A percentile compares a stretch with the other conserved stretches of the same genome.
Conservation (phyloP, 2,113 vertebrate species). For the Gobius niger region DNA sequence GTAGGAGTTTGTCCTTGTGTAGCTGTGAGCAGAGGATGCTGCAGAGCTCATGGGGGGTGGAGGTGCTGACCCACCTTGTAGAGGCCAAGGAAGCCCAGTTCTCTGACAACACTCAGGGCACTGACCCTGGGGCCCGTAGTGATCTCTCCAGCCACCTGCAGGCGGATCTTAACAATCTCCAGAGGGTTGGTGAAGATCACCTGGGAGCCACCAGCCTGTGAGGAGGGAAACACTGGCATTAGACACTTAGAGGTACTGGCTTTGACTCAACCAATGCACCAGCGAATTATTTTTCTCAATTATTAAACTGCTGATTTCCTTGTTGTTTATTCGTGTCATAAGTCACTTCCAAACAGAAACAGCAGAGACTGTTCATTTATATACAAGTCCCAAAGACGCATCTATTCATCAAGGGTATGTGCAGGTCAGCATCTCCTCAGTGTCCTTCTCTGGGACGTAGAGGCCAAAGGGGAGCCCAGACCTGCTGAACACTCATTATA, state of each 20-base stretch:
- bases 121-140: slow-evolving; percentile 94
- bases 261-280: not conserved
- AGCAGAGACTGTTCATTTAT: not conserved
- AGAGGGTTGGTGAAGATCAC: slow-evolving; percentile 98
- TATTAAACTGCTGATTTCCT: not conserved
- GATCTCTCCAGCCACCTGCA: slow-evolving; percentile 98
- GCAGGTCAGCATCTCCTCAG: not conserved
- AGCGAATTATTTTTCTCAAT: not conserved
- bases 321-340: not conserved
- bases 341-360: not conserved
- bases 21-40: slow-evolving; percentile 40
- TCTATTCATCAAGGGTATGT: not conserved
- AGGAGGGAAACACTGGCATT: slow-evolving; percentile 2
- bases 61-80: slow-evolving; percentile 88
- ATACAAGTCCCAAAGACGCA: not conserved
- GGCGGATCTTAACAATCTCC: slow-evolving; percentile 98
- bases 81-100: slow-evolving; percentile 95
- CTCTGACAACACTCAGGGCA: slow-evolving; percentile 87
- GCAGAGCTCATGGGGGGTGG: slow-evolving; percentile 38
- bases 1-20: slow-evolving; percentile 52
- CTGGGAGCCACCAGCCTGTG: slow-evolving; percentile 94
- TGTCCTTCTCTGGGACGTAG: not conserved
- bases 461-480: slow-evolving; percentile 1
- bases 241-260: not conserved
- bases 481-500: slow-evolving; percentile 5